Conservation (phyloP, 2,888 invertebrate genomes). For the Ophioninae sp. region DNA sequence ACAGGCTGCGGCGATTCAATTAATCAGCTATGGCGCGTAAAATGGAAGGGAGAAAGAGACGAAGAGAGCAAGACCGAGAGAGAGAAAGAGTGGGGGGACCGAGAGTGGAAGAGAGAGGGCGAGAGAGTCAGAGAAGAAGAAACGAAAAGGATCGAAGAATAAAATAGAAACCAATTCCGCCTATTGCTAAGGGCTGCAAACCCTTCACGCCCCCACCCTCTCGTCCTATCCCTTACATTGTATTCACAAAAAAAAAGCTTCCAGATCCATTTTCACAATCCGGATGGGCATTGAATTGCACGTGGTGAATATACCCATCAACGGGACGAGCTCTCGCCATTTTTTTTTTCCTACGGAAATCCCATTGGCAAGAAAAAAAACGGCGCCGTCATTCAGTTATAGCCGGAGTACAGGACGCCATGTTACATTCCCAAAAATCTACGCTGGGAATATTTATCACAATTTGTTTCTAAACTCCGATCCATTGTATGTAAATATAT, state of each 20-base stretch:
- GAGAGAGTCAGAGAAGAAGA: slow-evolving; percentile 48
- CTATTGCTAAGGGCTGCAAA: slow-evolving; percentile 13
- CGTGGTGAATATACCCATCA: slow-evolving; percentile 35
- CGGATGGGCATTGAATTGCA: slow-evolving; percentile 54
- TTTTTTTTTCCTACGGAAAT: slow-evolving; percentile 32
- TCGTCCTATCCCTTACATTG: slow-evolving; percentile 64
- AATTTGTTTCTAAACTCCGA: background rate
- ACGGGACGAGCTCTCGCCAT: background rate
- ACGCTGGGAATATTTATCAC: background rate
- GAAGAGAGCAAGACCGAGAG: slow-evolving; percentile 36
- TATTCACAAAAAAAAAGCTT: slow-evolving; percentile 77
- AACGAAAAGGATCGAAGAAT: slow-evolving; percentile 60
- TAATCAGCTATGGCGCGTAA: slow-evolving; percentile 79
- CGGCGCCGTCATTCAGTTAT: slow-evolving; percentile 8
- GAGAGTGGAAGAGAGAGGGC: no score
- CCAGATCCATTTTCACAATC: slow-evolving; percentile 72
- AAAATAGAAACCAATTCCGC: slow-evolving; percentile 34
- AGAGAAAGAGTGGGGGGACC: no score
- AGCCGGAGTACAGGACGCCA: background rate
- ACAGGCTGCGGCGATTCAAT: slow-evolving; percentile 75
- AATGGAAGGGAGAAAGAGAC: slow-evolving; percentile 71
- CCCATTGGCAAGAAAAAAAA: slow-evolving; percentile 31
- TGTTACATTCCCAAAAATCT: background rate
- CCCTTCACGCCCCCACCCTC: background rate
- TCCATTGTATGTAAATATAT: background rate